Conservation (phyloP, 2,888 invertebrate genomes). For the Seira musarum region DNA sequence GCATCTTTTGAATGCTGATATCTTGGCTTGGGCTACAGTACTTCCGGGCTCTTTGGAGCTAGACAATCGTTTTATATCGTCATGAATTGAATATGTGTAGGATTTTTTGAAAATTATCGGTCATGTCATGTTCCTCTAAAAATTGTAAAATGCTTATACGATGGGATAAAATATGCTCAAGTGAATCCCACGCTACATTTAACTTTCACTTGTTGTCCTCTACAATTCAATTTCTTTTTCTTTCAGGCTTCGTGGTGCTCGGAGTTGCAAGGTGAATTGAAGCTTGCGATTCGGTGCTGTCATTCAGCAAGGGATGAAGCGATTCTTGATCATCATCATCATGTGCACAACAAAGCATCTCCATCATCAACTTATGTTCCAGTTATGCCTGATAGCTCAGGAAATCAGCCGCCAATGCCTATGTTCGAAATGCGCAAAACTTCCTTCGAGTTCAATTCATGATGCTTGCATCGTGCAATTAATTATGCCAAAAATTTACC, state of each 20-base stretch:
- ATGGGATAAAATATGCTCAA: no score
- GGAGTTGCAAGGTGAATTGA: conserved; percentile 93
- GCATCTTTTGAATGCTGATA: no score
- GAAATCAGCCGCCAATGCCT: conserved; percentile 72
- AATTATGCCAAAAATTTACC: conserved; percentile 55
- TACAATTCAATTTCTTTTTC: conserved; percentile 63
- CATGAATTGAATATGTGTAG: no score
- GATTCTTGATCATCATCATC: conserved; percentile 65
- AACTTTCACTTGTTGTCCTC: no score
- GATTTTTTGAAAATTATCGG: no score
- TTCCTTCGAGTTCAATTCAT: conserved; percentile 65
- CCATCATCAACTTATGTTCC: conserved; percentile 84
- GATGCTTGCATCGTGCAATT: conserved; percentile 52
- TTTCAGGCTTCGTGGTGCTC: conserved; percentile 86
- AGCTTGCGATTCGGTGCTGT: conserved; percentile 89
- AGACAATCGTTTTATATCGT: no score
- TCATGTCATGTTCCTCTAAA: no score
- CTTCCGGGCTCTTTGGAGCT: no score
- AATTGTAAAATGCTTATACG: no score
- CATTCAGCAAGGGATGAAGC: conserved; percentile 67
- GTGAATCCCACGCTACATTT: no score
- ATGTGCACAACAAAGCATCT: conserved; percentile 81
- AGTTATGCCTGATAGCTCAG: conserved; percentile 74
- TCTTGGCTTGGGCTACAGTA: no score
- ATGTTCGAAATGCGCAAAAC: conserved; percentile 80